Evolutionary conservation across 53 echinoderm and acorn worm genomes (phyloP).

Genomic region (Patiria pectinifera): DNA sequence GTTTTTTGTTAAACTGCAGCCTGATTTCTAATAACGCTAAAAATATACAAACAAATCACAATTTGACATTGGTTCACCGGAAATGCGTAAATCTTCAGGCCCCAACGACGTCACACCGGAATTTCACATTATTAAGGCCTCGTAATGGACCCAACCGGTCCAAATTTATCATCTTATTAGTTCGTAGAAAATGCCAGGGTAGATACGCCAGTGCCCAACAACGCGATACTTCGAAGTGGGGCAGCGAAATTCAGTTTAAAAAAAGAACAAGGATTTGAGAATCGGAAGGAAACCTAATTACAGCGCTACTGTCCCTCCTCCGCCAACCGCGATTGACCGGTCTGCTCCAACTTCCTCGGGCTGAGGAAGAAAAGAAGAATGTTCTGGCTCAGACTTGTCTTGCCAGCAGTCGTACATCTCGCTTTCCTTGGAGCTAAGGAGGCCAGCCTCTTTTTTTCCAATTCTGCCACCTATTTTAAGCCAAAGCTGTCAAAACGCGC

Average conservation of each 20-base stretch:
- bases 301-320: neutral
- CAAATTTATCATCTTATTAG: neutral
- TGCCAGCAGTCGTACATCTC: neutral
- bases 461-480: neutral
- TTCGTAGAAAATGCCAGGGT: neutral
- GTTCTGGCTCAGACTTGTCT: neutral
- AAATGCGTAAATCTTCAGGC: too few relatives aligned
- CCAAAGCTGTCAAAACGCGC: slow-evolving; percentile 13
- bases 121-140: neutral
- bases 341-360: neutral
- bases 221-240: neutral
- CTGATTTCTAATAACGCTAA: neutral
- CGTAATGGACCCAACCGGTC: neutral
- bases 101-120: neutral
- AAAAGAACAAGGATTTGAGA: neutral
- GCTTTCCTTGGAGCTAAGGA: neutral
- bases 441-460: neutral
- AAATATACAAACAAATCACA: too few relatives aligned
- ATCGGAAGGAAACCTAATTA: neutral
- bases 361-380: neutral
- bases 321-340: neutral
- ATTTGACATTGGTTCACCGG: too few relatives aligned
- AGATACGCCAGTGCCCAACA: neutral
- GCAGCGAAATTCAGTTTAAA: neutral
- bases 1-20: neutral